Conservation (phyloP, 2,888 invertebrate genomes). For the Phania funesta region DNA sequence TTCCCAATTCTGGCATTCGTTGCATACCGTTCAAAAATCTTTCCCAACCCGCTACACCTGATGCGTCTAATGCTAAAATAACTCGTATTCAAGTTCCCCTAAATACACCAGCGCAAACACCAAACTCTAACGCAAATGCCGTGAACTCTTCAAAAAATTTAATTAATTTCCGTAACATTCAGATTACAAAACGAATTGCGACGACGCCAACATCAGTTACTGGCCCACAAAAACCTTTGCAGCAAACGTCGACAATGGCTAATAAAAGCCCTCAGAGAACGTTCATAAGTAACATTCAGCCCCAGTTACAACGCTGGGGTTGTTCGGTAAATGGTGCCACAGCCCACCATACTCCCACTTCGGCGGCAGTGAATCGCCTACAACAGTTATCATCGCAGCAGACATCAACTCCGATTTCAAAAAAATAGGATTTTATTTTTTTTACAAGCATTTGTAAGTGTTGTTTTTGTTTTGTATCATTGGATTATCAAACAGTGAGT, state of each 20-base stretch:
- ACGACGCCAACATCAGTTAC: constrained; percentile 7
- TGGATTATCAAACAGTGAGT: background rate
- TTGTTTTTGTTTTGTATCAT: background rate
- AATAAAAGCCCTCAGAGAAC: constrained; percentile 45
- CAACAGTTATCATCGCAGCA: constrained; percentile 25
- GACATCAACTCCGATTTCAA: constrained; percentile 40
- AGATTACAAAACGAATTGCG: constrained; percentile 46
- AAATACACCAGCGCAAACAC: background rate
- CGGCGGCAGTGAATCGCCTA: background rate
- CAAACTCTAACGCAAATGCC: constrained; percentile 1
- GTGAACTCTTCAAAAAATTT: constrained; percentile 18
- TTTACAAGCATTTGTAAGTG: background rate
- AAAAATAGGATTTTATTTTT: constrained; percentile 25
- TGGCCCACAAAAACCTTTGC: constrained; percentile 24
- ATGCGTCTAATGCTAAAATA: constrained; percentile 37
- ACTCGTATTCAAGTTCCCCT: constrained; percentile 52
- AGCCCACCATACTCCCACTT: constrained; percentile 19
- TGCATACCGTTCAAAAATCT: constrained; percentile 67
- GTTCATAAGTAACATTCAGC: constrained; percentile 49
- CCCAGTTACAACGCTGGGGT: constrained; percentile 55
- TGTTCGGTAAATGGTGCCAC: constrained; percentile 53
- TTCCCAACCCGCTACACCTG: constrained; percentile 32
- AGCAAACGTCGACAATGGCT: constrained; percentile 13
- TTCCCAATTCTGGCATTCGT: constrained; percentile 49
- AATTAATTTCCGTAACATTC: constrained; percentile 54